Evolutionary conservation across 2,113 vertebrate genomes (phyloP).

Genomic region (Brevimyrus niger): DNA sequence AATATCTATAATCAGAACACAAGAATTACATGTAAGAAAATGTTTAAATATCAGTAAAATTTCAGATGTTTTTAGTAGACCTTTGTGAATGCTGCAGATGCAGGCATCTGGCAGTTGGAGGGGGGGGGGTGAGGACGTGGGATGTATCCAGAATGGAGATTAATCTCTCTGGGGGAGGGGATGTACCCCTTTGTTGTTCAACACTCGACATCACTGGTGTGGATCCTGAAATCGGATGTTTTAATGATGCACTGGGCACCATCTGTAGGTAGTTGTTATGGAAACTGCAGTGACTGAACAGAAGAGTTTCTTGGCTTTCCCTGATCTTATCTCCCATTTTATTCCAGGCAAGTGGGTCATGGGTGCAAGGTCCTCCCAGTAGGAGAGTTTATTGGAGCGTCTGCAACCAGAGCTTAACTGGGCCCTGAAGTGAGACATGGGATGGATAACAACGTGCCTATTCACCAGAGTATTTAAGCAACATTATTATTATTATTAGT

Average conservation of each 20-base stretch:
- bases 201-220: conserved; percentile 44
- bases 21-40: neutral
- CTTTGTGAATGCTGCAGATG: neutral
- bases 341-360: neutral
- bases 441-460: neutral
- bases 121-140: neutral
- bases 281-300: conserved; percentile 52
- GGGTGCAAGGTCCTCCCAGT: neutral
- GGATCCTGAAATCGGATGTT: conserved; percentile 52
- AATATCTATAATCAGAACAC: neutral
- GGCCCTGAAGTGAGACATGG: neutral
- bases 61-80: neutral
- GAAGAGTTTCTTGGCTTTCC: neutral
- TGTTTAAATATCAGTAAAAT: neutral
- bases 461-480: neutral
- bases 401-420: neutral
- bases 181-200: conserved; percentile 19
- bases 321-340: neutral
- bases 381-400: neutral
- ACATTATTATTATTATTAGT: too few relatives aligned
- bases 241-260: conserved; percentile 46
- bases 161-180: neutral
- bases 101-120: neutral
- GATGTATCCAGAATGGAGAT: neutral
- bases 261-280: conserved; percentile 62